Base-by-base conservation (phyloP, 2,113 vertebrate genomes). In the Xiphorhynchus elegans region DNA sequence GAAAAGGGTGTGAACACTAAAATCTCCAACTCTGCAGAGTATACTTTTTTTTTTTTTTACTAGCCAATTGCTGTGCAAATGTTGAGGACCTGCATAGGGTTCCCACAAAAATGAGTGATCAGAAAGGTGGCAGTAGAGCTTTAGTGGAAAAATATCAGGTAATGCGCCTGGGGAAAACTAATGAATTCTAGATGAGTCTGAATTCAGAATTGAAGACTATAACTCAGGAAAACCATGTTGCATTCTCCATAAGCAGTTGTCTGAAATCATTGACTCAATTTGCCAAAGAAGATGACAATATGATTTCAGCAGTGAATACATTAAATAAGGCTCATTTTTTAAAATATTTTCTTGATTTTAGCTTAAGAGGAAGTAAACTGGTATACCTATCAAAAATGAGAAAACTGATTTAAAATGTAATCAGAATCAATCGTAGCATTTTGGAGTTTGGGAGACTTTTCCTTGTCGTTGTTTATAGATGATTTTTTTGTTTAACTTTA, bases 271-370 rank as follows among this genome's bases (percentile, higher is more conserved):
- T 75, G 18, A 4, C 16, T 69, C 0, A 0, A 29, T 66, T 17
- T 37, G 5, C 3, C 37, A 88, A 62, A 85, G 46, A 58, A 13
- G 7, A 12, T 42, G 39, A 35, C 19, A 66, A 63, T n/a, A 5
- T 56, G 16, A 90, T 25, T 66, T 77, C 20, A 73, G 12, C 17
- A 67, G 13, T 21, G 6, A 74, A 74, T 26, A 26, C 10, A 35
- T 47, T 53, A 86, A 66, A 31, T 17, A 68, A 35, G 3, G 1
- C 0, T 9, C 5, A 16, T 14, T 23, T 6, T 31, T 16, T 4
- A 18, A 52, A 15, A 15, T 58, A 58, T 55, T 8, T 31, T 16
- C 7, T 23, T 60, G 13, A 6, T 58, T 76, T 55, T 8, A 50
- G 25, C 37, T 39, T 26, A 12, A 56, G 13, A 47, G 26, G 19